Percentiles rank a stretch among this genome's conserved stretches.
Conservation (phyloP, 2,113 vertebrate species). For the Murina feae region DNA sequence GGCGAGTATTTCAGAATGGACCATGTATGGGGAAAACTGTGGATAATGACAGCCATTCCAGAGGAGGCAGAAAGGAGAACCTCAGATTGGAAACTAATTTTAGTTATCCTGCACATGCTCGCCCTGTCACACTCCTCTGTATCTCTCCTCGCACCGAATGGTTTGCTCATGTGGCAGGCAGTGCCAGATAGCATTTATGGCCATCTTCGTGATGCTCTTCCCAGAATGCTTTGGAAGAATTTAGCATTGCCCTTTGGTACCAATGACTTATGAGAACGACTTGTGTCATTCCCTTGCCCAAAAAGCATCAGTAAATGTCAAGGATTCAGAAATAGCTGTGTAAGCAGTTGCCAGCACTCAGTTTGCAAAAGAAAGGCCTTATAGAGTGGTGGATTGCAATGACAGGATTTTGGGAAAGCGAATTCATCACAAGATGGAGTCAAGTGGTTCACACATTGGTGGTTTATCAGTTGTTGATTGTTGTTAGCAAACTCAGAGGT, state of each 20-base stretch:
- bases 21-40: conserved; percentile 69
- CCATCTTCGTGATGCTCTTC: conserved; percentile 39
- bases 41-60: conserved; percentile 39
- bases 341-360: conserved; percentile 9
- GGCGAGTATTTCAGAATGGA: conserved; percentile 52
- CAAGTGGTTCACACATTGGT: conserved; percentile 47
- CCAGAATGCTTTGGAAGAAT: conserved; percentile 61
- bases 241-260: conserved; percentile 44
- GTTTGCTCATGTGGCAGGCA: neutral
- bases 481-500: conserved; percentile 45
- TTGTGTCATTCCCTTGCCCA: conserved; percentile 36
- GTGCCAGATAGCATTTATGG: conserved; percentile 53
- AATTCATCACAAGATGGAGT: conserved; percentile 48
- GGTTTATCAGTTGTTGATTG: conserved; percentile 47
- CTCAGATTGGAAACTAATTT: conserved; percentile 74
- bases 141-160: conserved; percentile 53
- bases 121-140: conserved; percentile 54
- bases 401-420: conserved; percentile 38
- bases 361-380: conserved; percentile 27
- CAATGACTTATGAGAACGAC: conserved; percentile 39
- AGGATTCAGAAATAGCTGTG: conserved; percentile 49
- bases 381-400: neutral
- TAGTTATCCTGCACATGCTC: conserved; percentile 56
- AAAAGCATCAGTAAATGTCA: conserved; percentile 34
- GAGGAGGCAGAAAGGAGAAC: conserved; percentile 61